A percentile compares a stretch with the other conserved stretches of the same genome.
phyloP scores from a whole-genome alignment of 2,113 vertebrate genomes.

The Elanus axillaris region DNA sequence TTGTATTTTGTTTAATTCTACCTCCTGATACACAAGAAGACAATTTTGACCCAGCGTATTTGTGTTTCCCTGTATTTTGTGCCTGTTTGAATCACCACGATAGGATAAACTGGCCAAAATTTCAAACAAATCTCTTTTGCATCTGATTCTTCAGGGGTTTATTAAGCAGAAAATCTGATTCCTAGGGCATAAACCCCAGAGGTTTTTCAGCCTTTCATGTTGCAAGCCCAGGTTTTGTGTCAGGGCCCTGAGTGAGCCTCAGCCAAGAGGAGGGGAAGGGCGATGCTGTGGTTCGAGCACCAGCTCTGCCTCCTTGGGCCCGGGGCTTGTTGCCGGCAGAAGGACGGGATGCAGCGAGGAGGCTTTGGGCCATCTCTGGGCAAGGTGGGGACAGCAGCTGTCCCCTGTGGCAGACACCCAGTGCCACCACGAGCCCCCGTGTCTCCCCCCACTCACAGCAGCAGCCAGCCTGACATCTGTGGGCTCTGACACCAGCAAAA shows the following conservation, averaged over 20 bases:
- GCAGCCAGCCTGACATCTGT: background rate
- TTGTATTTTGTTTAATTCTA: background rate
- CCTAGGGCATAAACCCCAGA: background rate
- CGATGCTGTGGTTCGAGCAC: accelerated
- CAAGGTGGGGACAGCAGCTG: background rate
- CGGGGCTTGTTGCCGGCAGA: background rate
- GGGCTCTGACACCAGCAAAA: background rate
- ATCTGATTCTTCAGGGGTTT: background rate
- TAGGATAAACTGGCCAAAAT: background rate
- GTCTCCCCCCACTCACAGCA: background rate
- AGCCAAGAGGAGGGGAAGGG: background rate
- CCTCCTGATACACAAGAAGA: background rate
- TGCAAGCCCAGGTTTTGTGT: background rate
- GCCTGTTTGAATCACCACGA: background rate
- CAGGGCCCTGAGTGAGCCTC: background rate
- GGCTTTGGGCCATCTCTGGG: background rate
- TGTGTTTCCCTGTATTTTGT: background rate
- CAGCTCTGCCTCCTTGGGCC: background rate
- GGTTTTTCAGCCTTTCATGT: conserved; percentile 10
- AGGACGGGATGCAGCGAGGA: background rate
- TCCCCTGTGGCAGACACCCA: background rate
- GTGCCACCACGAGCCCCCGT: background rate
- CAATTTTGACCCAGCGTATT: background rate
- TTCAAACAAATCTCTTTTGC: background rate
- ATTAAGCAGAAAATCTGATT: conserved; percentile 34